Evolutionary conservation across 2,113 vertebrate genomes (phyloP), one percentile per base, ranked within the genome.

Genomic region (Muntiacus muntjak): DNA sequence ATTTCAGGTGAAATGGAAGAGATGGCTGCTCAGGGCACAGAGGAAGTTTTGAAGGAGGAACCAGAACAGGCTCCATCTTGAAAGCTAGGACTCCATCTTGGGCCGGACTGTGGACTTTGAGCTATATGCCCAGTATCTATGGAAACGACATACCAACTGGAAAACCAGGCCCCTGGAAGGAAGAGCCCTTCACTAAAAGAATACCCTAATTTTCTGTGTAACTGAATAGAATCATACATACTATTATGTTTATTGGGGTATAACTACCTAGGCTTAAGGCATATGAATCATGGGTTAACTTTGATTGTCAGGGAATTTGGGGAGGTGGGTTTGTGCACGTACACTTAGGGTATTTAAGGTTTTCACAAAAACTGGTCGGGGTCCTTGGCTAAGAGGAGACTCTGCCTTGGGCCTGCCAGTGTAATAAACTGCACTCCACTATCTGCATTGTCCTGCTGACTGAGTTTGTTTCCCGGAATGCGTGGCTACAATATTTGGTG

Each of bases 1-100:
- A 13, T 25, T 76, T 76, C 52, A 97, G 84, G 92, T 97, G 92
- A 71, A 79, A 71, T 96, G 97, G 95, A 92, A 79, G 79, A 98
- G 95, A 71, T 85, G 55, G 82, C 33, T 55, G 85, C 89, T 91
- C 96, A 97, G 91, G 98, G 60, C 1, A 50, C 33, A 36, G 83
- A 58, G 82, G 87, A 96, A 90, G 84, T 88, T 74, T 40, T 74
- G 67, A 74, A 71, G 19, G n/a, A 71, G 67, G 67, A 40, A 71
- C 21, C n/a, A 40, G 67, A 71, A 71, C n/a, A 71, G n/a, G n/a
- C n/a, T 40, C 19, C 8, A 71, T 71, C 64, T 71, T 71, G 64
- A 71, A 71, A 71, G 64, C n/a, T 45, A 71, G n/a, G 64, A 71
- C n/a, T 71, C 67, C n/a, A 40, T 71, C 67, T 71, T 40, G 19